Percentiles rank a stretch among this genome's conserved stretches.
These are phyloP conservation scores for Pseudeuparius sepicola DNA, from an alignment of 2,888 invertebrate genomes.

Conservation along the genomic window DNA sequence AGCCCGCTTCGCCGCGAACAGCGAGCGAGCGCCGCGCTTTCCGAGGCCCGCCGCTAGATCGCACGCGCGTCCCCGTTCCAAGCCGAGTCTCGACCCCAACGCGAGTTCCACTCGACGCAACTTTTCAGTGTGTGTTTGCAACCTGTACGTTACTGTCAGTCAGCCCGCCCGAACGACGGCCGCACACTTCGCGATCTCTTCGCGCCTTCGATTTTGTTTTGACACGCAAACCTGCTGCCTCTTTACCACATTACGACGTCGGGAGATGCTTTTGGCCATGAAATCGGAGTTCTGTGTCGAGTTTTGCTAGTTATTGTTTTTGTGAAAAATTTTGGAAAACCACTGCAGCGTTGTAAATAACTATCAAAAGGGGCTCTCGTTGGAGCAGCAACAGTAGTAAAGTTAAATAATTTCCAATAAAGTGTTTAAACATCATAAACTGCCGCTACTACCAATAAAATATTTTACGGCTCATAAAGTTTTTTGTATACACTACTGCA, in stretches of 20 bases:
- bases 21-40: constrained; percentile 23
- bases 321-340: constrained; percentile 9
- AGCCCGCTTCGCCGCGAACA: constrained; percentile 13
- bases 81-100: constrained; percentile 37
- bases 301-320: constrained; percentile 7
- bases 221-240: too few relatives aligned
- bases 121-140: constrained; percentile 47
- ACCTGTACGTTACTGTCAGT: too few relatives aligned
- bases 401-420: too few relatives aligned
- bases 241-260: too few relatives aligned
- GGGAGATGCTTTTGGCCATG: too few relatives aligned
- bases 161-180: constrained; percentile 28
- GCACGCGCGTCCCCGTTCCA: constrained; percentile 42
- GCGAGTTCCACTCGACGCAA: constrained; percentile 37
- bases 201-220: too few relatives aligned
- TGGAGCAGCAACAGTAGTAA: too few relatives aligned
- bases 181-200: constrained; percentile 33
- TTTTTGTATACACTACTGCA: constrained; percentile 28
- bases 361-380: too few relatives aligned
- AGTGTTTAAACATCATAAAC: constrained; percentile 24
- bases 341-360: too few relatives aligned
- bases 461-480: constrained; percentile 35
- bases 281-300: too few relatives aligned
- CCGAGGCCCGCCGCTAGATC: constrained; percentile 38
- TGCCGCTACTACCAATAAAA: constrained; percentile 34